Evolutionary conservation across 2,888 invertebrate species (phyloP).

Genomic region (Elegia similella): DNA sequence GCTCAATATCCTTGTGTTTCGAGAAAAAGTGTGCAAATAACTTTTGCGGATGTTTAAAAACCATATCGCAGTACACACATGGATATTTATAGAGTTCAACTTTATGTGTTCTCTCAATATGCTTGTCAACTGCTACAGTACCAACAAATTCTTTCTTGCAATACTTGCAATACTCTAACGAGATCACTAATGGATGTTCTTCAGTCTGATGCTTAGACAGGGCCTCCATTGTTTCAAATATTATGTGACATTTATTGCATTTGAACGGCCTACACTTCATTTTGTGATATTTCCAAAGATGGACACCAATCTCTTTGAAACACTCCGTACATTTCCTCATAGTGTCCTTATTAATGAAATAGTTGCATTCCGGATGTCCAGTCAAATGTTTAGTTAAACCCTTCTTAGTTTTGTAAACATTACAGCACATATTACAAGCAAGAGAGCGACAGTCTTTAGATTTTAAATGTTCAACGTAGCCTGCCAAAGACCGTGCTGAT

Average conservation of each 20-base stretch:
- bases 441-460: constrained; percentile 32
- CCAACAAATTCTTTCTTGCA: constrained; percentile 59
- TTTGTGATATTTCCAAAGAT: constrained; percentile 32
- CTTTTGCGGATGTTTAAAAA: constrained; percentile 61
- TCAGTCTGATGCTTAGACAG: constrained; percentile 46
- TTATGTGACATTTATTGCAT: constrained; percentile 45
- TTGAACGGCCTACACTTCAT: constrained; percentile 45
- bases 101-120: constrained; percentile 49
- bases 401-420: constrained; percentile 35
- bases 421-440: constrained; percentile 48
- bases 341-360: neutral
- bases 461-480: constrained; percentile 47
- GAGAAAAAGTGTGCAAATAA: constrained; percentile 60
- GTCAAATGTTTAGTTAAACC: constrained; percentile 35
- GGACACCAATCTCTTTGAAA: constrained; percentile 25
- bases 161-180: constrained; percentile 46
- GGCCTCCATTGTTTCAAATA: constrained; percentile 41
- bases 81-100: constrained; percentile 60
- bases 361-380: constrained; percentile 24
- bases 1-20: constrained; percentile 53
- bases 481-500: constrained; percentile 22
- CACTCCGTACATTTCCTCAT: constrained; percentile 41
- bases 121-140: constrained; percentile 42
- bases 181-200: constrained; percentile 43
- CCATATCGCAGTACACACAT: constrained; percentile 49